Base-by-base conservation (phyloP, 2,888 invertebrate species). In the Drosophila aldrichi region DNA sequence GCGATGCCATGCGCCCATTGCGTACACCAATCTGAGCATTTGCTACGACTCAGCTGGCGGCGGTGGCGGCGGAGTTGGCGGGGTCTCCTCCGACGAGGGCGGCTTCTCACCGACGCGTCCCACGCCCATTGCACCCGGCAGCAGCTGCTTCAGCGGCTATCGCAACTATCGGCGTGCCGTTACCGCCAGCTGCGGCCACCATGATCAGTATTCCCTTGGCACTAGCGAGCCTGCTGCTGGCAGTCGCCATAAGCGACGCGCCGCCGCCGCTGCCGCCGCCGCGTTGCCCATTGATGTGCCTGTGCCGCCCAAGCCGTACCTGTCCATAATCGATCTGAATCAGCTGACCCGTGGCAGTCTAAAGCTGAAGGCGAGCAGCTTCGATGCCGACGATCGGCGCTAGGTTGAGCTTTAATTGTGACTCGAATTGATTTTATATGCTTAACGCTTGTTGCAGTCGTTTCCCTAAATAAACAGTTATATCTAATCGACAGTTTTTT, bases 321-420 rank as follows among this genome's bases (percentile, higher is more conserved):
- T 96, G 71, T 95, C 95, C 32, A 96, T 96, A 81, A 96, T 96
- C 75, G 96, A 96, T 93, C 95, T 96, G 90, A 96, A 96, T 93
- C 94, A 95, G 91, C 94, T 96, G 89, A 95, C 95, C 8, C 93
- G 95, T 58, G 94, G 94, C 40, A 95, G 95, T 63, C 92, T 95
- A 54, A 95, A 95, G 41, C 62, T 88, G 3, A 88, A 89, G 29
- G 68, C 88, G 20, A 86, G 44, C 18, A 87, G 86, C 48, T 88
- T 87, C 18, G 86, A 87, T 52, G 74, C 69, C 9, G 71, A 84
- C 34, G 84, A 84, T 29, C 70, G 84, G 25, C 78, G 84, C n/a
- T 88, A 79, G 25, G 7, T 7, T 25, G 6, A 25, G 40, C n/a
- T 49, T 46, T 16, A 60, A 60, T 48, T 58, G 32, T 41, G 57